These are phyloP conservation scores for Drosophila busckii DNA, from an alignment of 1,140 invertebrate genomes.

Conservation along the genomic window DNA sequence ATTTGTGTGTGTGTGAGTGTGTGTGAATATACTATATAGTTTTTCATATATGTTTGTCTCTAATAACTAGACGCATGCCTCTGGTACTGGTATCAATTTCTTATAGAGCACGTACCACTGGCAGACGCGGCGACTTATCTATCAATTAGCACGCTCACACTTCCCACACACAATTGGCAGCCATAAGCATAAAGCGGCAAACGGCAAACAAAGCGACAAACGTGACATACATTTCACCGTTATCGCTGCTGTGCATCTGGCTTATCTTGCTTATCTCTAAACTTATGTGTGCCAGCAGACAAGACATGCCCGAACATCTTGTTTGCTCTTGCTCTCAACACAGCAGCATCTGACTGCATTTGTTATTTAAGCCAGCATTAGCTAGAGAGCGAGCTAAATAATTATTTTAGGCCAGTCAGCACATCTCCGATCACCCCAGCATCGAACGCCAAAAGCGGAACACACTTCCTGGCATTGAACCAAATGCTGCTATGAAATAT, in stretches of 20 bases:
- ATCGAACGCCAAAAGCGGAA: conserved; percentile 58
- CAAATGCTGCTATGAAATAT: conserved; percentile 61
- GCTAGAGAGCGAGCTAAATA: too few species aligned
- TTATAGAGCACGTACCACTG: conserved; percentile 50
- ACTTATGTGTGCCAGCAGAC: background rate
- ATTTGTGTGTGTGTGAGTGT: background rate
- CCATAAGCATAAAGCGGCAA: conserved; percentile 18
- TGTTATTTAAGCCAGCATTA: too few species aligned
- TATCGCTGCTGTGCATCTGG: too few species aligned
- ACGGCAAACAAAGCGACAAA: conserved; percentile 42
- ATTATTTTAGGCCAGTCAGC: conserved; percentile 28
- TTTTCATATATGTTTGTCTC: conserved; percentile 19
- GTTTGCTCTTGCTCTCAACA: too few species aligned
- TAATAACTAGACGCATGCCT: conserved; percentile 57
- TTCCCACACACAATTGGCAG: conserved; percentile 10
- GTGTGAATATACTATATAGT: background rate
- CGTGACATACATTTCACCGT: conserved; percentile 65
- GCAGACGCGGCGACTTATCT: conserved; percentile 7
- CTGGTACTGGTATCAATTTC: conserved; percentile 62
- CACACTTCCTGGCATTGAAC: conserved; percentile 72
- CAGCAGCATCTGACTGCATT: too few species aligned
- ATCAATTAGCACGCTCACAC: conserved; percentile 47
- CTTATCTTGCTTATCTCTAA: conserved; percentile 47
- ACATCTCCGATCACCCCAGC: conserved; percentile 16
- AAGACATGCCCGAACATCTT: conserved; percentile 1